phyloP scores from a whole-genome alignment of 2,888 invertebrate species.

The Shargacucullia verbasci region DNA sequence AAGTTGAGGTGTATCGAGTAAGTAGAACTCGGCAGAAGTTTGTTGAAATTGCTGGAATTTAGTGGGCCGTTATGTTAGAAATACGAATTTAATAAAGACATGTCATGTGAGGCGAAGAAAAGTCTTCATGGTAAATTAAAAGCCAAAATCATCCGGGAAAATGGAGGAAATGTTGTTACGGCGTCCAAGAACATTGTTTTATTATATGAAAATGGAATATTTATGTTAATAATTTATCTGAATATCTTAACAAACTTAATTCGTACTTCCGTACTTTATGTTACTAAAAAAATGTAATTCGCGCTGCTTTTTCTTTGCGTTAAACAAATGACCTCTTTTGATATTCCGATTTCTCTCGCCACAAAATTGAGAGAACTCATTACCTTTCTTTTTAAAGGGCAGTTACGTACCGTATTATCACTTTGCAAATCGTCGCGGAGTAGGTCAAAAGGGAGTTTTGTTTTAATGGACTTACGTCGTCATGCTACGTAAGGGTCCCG shows the following conservation, averaged over 20 bases:
- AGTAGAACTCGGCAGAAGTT: no score
- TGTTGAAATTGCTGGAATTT: constrained; percentile 1
- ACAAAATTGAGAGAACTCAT: constrained; percentile 50
- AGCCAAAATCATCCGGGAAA: no score
- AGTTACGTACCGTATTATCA: constrained; percentile 28
- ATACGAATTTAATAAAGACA: background rate
- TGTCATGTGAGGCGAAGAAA: no score
- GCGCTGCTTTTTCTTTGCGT: constrained; percentile 42
- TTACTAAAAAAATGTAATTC: constrained; percentile 41
- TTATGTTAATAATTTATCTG: no score
- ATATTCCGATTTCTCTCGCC: constrained; percentile 58
- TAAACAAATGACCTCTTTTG: constrained; percentile 60
- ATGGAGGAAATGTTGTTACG: no score
- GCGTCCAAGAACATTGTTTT: no score
- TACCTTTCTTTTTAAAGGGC: constrained; percentile 46
- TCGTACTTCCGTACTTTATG: constrained; percentile 4
- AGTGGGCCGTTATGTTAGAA: background rate
- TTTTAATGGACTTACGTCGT: no score
- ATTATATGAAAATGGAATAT: no score
- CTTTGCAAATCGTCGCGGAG: constrained; percentile 7
- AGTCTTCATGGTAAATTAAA: no score
- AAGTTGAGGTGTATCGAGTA: constrained; percentile 5
- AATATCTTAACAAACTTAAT: constrained; percentile 12
- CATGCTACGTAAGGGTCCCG: no score
- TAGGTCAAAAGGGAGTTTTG: constrained; percentile 3